Evolutionary conservation across 2,113 vertebrate genomes (phyloP).

Genomic region (Haplochromis burtoni): DNA sequence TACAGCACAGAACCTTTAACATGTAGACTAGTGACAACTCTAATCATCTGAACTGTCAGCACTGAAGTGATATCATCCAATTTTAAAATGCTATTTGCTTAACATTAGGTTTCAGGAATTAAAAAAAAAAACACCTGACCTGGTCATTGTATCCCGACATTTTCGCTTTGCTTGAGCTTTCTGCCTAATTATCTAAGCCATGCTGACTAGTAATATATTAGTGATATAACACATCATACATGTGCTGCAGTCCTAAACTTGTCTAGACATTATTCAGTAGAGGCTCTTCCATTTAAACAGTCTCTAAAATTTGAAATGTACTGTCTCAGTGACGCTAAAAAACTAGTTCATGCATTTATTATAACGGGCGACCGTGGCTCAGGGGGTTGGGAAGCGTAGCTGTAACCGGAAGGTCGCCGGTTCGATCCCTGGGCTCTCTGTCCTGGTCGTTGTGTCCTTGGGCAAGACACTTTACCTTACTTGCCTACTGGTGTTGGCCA

Average conservation of each 20-base stretch:
- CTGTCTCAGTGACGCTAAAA: fast-evolving
- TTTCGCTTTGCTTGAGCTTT: not conserved
- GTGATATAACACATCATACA: not conserved
- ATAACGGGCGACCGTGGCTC: no score
- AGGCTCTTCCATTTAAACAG: not conserved
- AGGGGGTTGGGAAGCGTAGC: no score
- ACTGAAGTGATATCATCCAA: not conserved
- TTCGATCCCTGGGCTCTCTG: no score
- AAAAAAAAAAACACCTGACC: fast-evolving
- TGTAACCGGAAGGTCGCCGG: no score
- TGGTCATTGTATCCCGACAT: not conserved
- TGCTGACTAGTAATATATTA: not conserved
- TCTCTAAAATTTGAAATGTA: not conserved
- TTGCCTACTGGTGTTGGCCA: no score
- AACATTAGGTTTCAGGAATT: not conserved
- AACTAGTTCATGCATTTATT: fast-evolving
- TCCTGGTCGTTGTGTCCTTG: no score
- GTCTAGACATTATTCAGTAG: fast-evolving
- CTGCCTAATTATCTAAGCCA: not conserved
- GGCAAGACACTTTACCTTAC: no score
- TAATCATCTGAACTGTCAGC: not conserved
- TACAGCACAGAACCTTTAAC: not conserved
- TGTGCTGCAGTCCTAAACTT: not conserved
- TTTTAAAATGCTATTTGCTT: not conserved
- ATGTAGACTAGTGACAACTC: not conserved